These are phyloP conservation scores for Plutella xylostella DNA, from an alignment of 2,888 invertebrate genomes.

Conservation along the genomic window DNA sequence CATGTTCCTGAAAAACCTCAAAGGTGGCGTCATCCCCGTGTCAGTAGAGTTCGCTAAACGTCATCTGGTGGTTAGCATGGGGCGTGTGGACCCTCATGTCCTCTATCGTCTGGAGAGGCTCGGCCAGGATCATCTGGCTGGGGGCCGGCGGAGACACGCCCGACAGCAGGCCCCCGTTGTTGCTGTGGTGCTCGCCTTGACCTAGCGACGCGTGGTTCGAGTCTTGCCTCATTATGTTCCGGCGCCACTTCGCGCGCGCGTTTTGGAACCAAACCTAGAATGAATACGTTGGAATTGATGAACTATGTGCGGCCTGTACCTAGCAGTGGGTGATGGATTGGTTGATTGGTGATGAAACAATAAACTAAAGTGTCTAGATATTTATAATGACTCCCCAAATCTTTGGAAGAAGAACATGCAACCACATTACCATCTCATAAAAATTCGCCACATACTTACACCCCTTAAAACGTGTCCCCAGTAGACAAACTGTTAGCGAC, in stretches of 20 bases:
- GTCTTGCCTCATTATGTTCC: constrained; percentile 92
- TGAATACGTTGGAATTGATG: constrained; percentile 10
- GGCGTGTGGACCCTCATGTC: constrained; percentile 52
- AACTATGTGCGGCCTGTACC: no score
- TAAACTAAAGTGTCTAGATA: no score
- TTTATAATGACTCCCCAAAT: no score
- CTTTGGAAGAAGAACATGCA: no score
- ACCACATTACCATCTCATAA: no score
- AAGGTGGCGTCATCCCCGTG: constrained; percentile 17
- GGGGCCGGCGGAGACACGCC: constrained; percentile 26
- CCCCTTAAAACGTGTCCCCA: no score
- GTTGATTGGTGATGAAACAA: no score
- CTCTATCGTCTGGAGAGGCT: constrained; percentile 40
- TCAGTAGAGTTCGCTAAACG: constrained; percentile 54
- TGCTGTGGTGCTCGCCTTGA: constrained; percentile 31
- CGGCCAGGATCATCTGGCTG: constrained; percentile 34
- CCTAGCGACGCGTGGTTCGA: constrained; percentile 29
- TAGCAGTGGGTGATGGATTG: no score
- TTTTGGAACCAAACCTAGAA: constrained; percentile 99
- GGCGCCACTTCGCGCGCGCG: constrained; percentile 97
- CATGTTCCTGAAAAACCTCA: not conserved
- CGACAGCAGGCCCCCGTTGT: constrained; percentile 31
- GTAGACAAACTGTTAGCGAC: no score
- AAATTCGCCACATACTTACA: no score
- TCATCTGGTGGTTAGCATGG: constrained; percentile 37